These are phyloP conservation scores for Ceratitis capitata DNA, from an alignment of 1,140 invertebrate genomes.

Conservation along the genomic window DNA sequence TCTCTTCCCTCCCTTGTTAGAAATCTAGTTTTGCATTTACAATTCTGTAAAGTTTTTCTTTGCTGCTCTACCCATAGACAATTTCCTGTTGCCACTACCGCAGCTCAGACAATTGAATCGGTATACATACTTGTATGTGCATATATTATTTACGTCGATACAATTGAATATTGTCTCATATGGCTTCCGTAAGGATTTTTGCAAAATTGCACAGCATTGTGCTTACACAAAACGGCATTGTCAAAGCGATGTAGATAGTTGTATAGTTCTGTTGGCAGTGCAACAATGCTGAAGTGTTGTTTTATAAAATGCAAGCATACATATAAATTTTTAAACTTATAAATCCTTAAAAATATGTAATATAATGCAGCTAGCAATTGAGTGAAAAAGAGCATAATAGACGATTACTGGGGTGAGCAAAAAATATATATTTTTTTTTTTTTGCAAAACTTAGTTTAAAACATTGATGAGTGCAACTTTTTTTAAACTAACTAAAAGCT, in stretches of 20 bases:
- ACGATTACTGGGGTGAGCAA: no score
- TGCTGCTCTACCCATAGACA: not conserved
- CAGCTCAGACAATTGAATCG: not conserved
- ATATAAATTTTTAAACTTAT: no score
- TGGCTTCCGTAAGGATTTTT: constrained; percentile 36
- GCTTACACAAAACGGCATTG: not conserved
- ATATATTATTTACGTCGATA: not conserved
- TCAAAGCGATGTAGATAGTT: not conserved
- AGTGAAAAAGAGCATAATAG: no score
- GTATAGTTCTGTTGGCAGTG: no score
- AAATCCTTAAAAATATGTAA: no score
- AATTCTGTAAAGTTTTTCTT: not conserved
- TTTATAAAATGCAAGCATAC: not conserved
- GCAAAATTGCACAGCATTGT: not conserved
- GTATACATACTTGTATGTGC: no score
- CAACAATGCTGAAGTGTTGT: not conserved
- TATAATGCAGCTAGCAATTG: no score
- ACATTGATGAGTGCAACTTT: no score
- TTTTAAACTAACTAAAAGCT: no score
- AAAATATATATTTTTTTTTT: no score
- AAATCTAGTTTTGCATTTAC: not conserved
- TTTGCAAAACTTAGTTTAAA: no score
- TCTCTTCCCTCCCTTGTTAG: not conserved
- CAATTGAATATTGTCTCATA: not conserved
- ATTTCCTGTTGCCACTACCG: not conserved